Evolutionary conservation across 2,797 vertebrate species (phyloP), one percentile per base, ranked within the genome.

Genomic region (Takifugu rubripes): DNA sequence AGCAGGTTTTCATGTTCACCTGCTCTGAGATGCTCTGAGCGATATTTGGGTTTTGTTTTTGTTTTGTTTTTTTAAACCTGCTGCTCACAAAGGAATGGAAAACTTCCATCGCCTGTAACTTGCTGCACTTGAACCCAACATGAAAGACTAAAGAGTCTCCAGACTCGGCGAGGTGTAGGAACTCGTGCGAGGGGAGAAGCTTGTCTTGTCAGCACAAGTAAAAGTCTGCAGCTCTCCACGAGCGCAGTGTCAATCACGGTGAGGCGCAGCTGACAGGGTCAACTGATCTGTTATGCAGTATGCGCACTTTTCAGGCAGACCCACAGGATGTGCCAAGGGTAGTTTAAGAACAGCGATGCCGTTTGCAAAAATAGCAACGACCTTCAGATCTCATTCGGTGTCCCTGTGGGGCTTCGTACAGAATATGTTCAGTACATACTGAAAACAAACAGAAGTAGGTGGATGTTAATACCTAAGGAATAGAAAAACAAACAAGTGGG

Each of bases 131-230:
- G 70, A 83, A 77, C 65, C 26, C 66, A 49, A 62, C 49, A 72
- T 54, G 60, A 58, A 54, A 68, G 81, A 72, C 56, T 64, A 53
- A 72, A 64, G 69, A 64, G 48, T 79, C 59, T 75, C 48, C 33
- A 3, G 52, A 61, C 64, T 64, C 49, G 11, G 47, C 29, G 61
- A 74, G 64, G 69, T 69, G 54, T 46, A 67, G 61, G 49, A 64
- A 73, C 52, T 42, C 49, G 68, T 70, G 63, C 49, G 64, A 57
- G 63, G 50, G 56, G 68, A 36, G 59, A 67, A 75, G 69, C 61
- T 79, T 88, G 84, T 84, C 76, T 77, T 81, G 84, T 87, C 86
- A 87, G 82, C 82, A 79, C 69, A 49, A 56, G 76, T 78, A 66
- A 69, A 74, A 78, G 64, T 74, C 68, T 77, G 73, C 72, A 77